Conservation (phyloP, 2,888 invertebrate species). For the Amorpha juglandis region DNA sequence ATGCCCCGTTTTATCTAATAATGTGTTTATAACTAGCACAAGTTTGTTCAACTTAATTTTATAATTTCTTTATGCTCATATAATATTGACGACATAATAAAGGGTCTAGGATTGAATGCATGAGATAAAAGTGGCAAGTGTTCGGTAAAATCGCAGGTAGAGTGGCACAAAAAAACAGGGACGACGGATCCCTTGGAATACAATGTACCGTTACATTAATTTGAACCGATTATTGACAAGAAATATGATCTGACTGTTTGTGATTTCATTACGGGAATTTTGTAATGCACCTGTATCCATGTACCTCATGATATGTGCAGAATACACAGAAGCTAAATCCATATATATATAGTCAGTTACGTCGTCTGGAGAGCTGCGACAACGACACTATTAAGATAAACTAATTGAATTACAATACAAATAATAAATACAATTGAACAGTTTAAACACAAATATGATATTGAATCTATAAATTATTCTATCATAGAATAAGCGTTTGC, state of each 20-base stretch:
- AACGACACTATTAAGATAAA: no score
- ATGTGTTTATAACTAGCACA: constrained; percentile 1
- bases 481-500: no score
- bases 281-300: constrained; percentile 48
- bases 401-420: no score
- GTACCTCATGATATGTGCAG: no score
- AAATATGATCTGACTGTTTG: constrained; percentile 47
- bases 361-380: not conserved
- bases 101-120: constrained; percentile 55
- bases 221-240: constrained; percentile 59
- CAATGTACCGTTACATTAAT: constrained; percentile 70
- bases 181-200: constrained; percentile 59
- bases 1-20: constrained; percentile 21
- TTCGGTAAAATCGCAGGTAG: constrained; percentile 73
- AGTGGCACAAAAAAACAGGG: constrained; percentile 55
- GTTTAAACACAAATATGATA: no score
- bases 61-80: not conserved
- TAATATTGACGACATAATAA: constrained; percentile 50
- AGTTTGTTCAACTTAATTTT: not conserved
- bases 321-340: no score
- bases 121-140: constrained; percentile 69
- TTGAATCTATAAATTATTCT: no score
- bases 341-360: not conserved
- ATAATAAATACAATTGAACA: no score
- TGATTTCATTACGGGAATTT: constrained; percentile 15